phyloP scores from a whole-genome alignment of 92 coral and sea anemone species.

The Zoanthus gigantus region DNA sequence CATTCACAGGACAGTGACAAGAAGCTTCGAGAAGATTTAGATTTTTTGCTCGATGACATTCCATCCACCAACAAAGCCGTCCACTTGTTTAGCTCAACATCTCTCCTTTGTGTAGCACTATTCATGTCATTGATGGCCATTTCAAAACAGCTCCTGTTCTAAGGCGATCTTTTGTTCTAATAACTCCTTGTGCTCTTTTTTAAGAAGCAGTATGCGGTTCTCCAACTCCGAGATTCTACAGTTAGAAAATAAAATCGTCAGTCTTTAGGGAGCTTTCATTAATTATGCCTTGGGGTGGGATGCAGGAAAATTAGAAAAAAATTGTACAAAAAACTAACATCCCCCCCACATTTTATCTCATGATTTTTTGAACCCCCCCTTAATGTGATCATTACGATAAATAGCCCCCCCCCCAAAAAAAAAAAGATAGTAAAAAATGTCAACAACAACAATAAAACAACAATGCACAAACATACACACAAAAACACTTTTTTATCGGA shows the following conservation, averaged over 20 bases:
- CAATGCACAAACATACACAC: constrained; percentile 12
- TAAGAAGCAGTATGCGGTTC: constrained; percentile 69
- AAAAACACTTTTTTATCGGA: constrained; percentile 23
- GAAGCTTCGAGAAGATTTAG: neutral
- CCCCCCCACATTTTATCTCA: constrained; percentile 2
- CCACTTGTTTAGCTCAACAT: neutral
- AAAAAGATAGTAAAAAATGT: constrained; percentile 5
- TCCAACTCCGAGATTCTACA: constrained; percentile 76
- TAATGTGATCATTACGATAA: constrained; percentile 2
- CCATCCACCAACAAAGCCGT: neutral
- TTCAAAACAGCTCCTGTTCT: constrained; percentile 40
- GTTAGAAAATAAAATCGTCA: constrained; percentile 10
- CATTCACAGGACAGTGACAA: neutral
- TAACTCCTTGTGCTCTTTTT: constrained; percentile 67
- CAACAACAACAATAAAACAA: constrained; percentile 9
- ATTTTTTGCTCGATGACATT: neutral
- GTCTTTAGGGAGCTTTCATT: neutral
- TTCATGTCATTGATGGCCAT: neutral
- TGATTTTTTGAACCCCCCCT: constrained; percentile 5
- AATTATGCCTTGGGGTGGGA: neutral
- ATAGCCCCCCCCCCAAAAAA: constrained; percentile 3
- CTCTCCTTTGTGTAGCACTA: neutral
- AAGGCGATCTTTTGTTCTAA: constrained; percentile 53
- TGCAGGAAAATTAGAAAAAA: neutral
- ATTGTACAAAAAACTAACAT: neutral